phyloP scores from a whole-genome alignment of 1,140 invertebrate genomes.

The Onthophagus taurus region DNA sequence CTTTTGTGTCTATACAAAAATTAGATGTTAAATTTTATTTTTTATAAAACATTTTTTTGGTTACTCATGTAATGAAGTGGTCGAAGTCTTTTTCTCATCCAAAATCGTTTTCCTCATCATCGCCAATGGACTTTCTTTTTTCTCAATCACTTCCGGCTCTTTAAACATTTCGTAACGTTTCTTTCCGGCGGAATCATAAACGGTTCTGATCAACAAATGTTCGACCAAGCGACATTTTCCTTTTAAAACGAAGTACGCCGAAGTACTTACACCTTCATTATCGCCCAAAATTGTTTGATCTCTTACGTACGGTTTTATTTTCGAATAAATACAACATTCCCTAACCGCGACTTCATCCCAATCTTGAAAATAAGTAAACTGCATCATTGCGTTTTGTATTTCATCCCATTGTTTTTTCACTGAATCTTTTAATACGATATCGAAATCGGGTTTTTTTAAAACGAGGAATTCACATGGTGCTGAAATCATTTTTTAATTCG shows the following conservation, averaged over 20 bases:
- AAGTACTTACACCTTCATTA: conserved; percentile 49
- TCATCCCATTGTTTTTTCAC: conserved; percentile 51
- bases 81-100: not conserved
- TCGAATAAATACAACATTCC: conserved; percentile 54
- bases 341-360: conserved; percentile 46
- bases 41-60: too few relatives aligned
- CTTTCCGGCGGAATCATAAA: conserved; percentile 29
- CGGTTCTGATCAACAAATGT: conserved; percentile 42
- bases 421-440: conserved; percentile 44
- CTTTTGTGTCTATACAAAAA: too few relatives aligned
- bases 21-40: too few relatives aligned
- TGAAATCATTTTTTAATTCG: conserved; percentile 10
- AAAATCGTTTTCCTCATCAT: not conserved
- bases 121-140: not conserved
- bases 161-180: too few relatives aligned
- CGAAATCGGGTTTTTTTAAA: conserved; percentile 46
- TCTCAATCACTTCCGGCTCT: too few relatives aligned
- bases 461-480: conserved; percentile 27
- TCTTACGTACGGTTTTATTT: conserved; percentile 44
- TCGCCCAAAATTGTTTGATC: conserved; percentile 54
- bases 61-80: not conserved
- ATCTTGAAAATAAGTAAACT: conserved; percentile 54
- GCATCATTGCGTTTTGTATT: conserved; percentile 45
- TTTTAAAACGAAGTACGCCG: conserved; percentile 51
- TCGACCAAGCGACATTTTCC: conserved; percentile 54